A percentile compares a stretch with the other conserved stretches of the same genome.
phyloP scores from a whole-genome alignment of 2,797 vertebrate species.

The Apogon talboti region DNA sequence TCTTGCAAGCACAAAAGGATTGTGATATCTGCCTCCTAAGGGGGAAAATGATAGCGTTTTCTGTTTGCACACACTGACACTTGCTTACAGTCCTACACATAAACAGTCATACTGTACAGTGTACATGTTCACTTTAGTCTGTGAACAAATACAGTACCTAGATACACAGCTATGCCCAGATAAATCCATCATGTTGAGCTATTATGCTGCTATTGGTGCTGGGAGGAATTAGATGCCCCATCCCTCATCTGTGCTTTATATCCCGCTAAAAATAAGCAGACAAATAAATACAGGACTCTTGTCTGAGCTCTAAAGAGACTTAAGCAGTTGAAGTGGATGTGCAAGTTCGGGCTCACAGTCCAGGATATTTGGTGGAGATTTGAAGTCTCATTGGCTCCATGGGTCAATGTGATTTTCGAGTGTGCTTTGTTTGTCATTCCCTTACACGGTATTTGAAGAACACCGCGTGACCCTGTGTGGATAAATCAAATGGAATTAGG shows the following conservation, averaged over 20 bases:
- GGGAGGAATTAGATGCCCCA: constrained; percentile 65
- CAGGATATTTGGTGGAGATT: constrained; percentile 39
- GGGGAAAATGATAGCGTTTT: constrained; percentile 45
- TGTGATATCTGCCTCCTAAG: constrained; percentile 51
- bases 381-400: constrained; percentile 35
- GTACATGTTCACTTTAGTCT: constrained; percentile 39
- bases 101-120: constrained; percentile 24
- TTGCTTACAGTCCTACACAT: constrained; percentile 36
- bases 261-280: constrained; percentile 75
- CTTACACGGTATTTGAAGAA: constrained; percentile 48
- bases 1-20: constrained; percentile 38
- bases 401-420: constrained; percentile 60
- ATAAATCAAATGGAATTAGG: constrained; percentile 41
- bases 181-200: constrained; percentile 81
- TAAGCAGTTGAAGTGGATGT: constrained; percentile 38
- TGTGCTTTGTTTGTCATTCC: constrained; percentile 51
- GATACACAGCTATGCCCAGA: constrained; percentile 56
- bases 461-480: constrained; percentile 26
- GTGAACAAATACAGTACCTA: constrained; percentile 49
- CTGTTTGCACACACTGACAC: constrained; percentile 53
- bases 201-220: constrained; percentile 69
- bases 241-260: constrained; percentile 72
- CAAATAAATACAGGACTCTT: constrained; percentile 61
- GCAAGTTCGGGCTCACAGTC: constrained; percentile 28
- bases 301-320: constrained; percentile 49